Conservation (phyloP, 2,113 vertebrate species). For the Brachyistius frenatus region DNA sequence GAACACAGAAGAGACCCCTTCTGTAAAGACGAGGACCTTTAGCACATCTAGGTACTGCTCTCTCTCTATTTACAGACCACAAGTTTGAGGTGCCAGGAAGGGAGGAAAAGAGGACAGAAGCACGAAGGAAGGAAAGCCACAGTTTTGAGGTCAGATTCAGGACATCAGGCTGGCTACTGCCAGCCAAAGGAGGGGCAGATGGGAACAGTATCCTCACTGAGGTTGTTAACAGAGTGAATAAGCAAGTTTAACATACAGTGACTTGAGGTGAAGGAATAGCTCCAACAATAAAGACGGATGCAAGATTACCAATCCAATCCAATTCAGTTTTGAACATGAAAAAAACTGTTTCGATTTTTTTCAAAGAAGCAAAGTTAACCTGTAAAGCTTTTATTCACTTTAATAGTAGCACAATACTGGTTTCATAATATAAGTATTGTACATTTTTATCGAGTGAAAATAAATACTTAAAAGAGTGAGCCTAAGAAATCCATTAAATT, state of each 20-base stretch:
- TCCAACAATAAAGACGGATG: background rate
- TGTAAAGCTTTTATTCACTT: background rate
- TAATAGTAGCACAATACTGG: background rate
- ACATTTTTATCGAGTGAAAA: too few relatives aligned
- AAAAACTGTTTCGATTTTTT: background rate
- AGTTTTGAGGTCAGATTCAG: conserved; percentile 53
- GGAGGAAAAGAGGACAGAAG: conserved; percentile 55
- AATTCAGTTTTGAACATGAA: background rate
- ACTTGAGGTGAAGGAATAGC: background rate
- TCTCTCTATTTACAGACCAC: conserved; percentile 55
- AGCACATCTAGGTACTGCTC: conserved; percentile 62
- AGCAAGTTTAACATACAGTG: background rate
- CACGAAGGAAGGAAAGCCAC: conserved; percentile 66
- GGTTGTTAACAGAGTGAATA: conserved; percentile 3
- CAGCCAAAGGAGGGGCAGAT: conserved; percentile 30
- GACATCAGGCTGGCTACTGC: conserved; percentile 39
- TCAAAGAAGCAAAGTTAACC: background rate
- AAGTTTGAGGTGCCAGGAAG: conserved; percentile 42
- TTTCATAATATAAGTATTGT: too few relatives aligned
- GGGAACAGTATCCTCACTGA: conserved; percentile 61
- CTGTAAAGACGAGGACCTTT: conserved; percentile 57
- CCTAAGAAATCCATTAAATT: too few relatives aligned
- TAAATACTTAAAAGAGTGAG: too few relatives aligned
- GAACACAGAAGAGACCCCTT: conserved; percentile 54
- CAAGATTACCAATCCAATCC: background rate